Base-by-base conservation (phyloP, 2,797 vertebrate species). In the Sebastes trivittatus region DNA sequence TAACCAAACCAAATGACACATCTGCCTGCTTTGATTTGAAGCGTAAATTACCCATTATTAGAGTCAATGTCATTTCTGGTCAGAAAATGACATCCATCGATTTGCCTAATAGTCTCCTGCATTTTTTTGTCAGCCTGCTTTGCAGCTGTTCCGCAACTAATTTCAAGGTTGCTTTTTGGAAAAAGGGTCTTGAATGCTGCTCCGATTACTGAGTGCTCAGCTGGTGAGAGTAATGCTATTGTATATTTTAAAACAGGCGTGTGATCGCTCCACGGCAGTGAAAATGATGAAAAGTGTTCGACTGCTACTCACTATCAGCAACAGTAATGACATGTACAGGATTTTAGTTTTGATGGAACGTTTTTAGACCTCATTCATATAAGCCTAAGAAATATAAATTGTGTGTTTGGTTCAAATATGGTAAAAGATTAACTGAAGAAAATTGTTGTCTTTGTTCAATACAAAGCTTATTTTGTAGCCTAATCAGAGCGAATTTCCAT, bases 141-240 rank as follows among this genome's bases (percentile, higher is more conserved):
- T 75, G 86, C 86, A 88, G 82, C 84, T 88, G 80, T 56, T 82
- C 67, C 5, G 2, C 27, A 6, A n/a, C 55, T 72, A 14, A 84
- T 84, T 67, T 84, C 36, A 71, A 65, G 76, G 56, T 77, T 70
- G 58, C 22, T 34, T 29, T 69, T 32, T 20, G 46, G 66, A 63
- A 42, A 67, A 72, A 42, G 16, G 18, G 22, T 4, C 4, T 23
- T 83, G 23, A 75, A 52, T 63, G 49, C 22, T 32, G 25, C 42
- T 54, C 46, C 20, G 23, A 71, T 68, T 60, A 49, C 62, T 82
- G 25, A 66, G 29, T 72, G 36, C 62, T 78, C 22, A 25, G 56
- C 60, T 72, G 46, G 52, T 29, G 23, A 64, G 32, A 65, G 4
- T 42, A 14, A 7, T 7, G n/a, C 60, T 18, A 7, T n/a, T 2